Evolutionary conservation across 2,113 vertebrate species (phyloP).

Genomic region (Trachemys scripta): DNA sequence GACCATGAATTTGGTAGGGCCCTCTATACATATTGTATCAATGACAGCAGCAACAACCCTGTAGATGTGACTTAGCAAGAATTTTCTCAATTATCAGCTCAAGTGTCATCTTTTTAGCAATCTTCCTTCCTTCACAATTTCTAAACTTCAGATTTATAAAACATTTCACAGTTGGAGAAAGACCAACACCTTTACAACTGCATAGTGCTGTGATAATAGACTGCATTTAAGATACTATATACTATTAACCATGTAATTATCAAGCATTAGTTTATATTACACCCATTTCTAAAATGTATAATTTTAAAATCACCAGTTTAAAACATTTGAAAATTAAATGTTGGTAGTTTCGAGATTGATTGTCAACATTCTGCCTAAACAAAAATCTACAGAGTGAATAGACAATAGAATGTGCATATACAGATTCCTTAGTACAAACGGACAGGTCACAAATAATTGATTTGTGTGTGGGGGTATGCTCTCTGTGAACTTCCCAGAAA

Average conservation of each 20-base stretch:
- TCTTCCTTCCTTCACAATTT: slow-evolving; percentile 9
- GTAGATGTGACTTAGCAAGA: slow-evolving; percentile 15
- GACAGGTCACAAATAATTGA: slow-evolving; percentile 33
- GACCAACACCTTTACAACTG: neutral
- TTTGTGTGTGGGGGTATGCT: slow-evolving; percentile 1
- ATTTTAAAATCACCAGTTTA: slow-evolving; percentile 17
- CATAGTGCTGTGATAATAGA: neutral
- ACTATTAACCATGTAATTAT: slow-evolving; percentile 14
- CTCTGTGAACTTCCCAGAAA: slow-evolving; percentile 27
- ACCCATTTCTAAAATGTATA: neutral
- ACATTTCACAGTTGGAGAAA: slow-evolving; percentile 51
- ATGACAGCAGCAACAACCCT: neutral
- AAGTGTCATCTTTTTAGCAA: neutral
- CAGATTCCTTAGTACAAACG: neutral
- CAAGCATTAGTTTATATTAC: neutral
- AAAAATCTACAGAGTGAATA: slow-evolving; percentile 2
- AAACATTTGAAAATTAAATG: slow-evolving; percentile 47
- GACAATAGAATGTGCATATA: slow-evolving; percentile 6
- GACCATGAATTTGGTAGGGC: too few relatives aligned
- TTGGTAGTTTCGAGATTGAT: neutral
- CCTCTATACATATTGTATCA: neutral
- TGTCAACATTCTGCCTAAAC: slow-evolving; percentile 16
- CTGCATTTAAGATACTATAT: slow-evolving; percentile 22
- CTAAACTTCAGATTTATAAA: slow-evolving; percentile 54
- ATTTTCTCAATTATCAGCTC: slow-evolving; percentile 50